These are phyloP conservation scores for Bombus consobrinus DNA, from an alignment of 1,140 invertebrate species.

Conservation along the genomic window DNA sequence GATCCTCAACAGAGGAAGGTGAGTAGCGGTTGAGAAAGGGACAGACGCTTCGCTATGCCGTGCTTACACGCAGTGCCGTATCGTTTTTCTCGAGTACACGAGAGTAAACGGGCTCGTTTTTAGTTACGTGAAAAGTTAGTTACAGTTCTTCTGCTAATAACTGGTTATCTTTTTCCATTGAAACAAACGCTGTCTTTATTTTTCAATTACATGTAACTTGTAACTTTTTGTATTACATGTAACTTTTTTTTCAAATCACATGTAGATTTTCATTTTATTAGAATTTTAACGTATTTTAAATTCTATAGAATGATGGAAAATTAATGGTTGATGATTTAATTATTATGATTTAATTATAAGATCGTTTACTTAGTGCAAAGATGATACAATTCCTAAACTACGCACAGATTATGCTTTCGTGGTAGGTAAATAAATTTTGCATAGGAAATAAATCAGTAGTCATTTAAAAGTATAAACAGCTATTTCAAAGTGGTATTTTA, in stretches of 20 bases:
- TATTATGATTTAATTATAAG: no score
- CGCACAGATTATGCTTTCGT: no score
- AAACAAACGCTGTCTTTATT: neutral
- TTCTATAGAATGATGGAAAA: neutral
- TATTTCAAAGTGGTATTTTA: neutral
- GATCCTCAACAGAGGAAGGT: slow-evolving; percentile 63
- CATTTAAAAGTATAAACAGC: no score
- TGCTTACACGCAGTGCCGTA: slow-evolving; percentile 67
- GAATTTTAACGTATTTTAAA: neutral
- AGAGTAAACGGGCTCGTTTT: neutral
- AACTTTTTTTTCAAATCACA: neutral
- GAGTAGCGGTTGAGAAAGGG: slow-evolving; percentile 63
- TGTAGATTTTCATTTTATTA: neutral
- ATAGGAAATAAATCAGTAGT: neutral
- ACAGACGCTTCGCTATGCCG: slow-evolving; percentile 69
- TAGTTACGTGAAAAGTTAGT: neutral
- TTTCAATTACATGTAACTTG: neutral
- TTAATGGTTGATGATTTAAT: neutral
- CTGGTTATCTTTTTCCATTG: neutral
- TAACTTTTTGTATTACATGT: no score
- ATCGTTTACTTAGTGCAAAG: neutral
- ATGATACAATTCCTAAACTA: neutral
- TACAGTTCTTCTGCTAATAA: neutral
- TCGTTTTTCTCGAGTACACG: neutral
- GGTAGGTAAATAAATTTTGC: no score